Conservation (phyloP, 2,888 invertebrate species). For the Micoletzkya japonica region DNA sequence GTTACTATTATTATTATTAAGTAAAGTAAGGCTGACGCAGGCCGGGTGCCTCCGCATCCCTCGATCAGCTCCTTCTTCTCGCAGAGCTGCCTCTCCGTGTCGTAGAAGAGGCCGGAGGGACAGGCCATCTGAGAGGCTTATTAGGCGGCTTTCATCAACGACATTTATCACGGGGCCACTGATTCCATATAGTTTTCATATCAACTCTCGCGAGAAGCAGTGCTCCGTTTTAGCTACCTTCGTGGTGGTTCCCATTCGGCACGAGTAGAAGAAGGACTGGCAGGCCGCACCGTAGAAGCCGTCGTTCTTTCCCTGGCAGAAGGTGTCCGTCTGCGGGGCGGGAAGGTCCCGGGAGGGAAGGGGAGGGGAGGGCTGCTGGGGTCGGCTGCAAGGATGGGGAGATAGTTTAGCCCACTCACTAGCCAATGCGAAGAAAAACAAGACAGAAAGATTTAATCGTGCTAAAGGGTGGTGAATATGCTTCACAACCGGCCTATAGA, state of each 20-base stretch:
- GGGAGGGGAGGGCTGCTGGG: too few relatives aligned
- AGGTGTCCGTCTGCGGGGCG: neutral
- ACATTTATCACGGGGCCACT: too few relatives aligned
- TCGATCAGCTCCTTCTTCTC: neutral
- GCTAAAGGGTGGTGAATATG: too few relatives aligned
- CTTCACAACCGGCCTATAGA: too few relatives aligned
- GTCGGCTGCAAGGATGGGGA: too few relatives aligned
- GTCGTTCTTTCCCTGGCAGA: constrained; percentile 10
- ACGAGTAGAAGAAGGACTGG: constrained; percentile 10
- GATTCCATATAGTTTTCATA: too few relatives aligned
- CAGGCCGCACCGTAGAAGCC: constrained; percentile 15
- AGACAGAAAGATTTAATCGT: too few relatives aligned
- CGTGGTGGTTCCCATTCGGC: neutral
- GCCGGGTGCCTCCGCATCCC: constrained; percentile 7
- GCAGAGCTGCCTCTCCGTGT: neutral
- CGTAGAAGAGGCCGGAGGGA: constrained; percentile 21
- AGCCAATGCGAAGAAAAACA: too few relatives aligned
- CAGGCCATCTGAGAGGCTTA: constrained; percentile 6
- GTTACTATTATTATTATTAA: too few relatives aligned
- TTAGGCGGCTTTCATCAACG: neutral
- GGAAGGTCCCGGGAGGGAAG: neutral
- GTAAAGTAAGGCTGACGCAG: neutral
- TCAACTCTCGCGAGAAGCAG: too few relatives aligned
- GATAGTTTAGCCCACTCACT: too few relatives aligned
- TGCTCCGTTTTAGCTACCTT: too few relatives aligned